Evolutionary conservation across 2,888 invertebrate genomes (phyloP).

Genomic region (Bimastos eiseni): DNA sequence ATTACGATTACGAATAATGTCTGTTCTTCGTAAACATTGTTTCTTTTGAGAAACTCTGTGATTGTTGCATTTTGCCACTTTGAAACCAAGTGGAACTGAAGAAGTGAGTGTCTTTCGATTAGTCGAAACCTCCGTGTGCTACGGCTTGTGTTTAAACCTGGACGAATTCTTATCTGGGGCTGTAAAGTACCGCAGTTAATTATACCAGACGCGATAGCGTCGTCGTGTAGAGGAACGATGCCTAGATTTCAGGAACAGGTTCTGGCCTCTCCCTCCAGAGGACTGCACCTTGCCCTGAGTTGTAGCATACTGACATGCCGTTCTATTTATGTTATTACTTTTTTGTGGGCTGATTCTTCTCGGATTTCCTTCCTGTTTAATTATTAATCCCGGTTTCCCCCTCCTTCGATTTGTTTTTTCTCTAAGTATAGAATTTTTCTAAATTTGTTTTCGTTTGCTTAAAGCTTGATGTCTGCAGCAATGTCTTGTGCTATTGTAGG

Average conservation of each 20-base stretch:
- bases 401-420: too few relatives aligned
- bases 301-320: not conserved
- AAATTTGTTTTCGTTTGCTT: too few relatives aligned
- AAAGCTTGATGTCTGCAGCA: too few relatives aligned
- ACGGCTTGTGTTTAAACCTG: not conserved
- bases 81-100: not conserved
- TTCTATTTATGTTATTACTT: not conserved
- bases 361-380: not conserved
- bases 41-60: not conserved
- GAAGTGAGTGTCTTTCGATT: not conserved
- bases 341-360: not conserved
- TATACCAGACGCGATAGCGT: not conserved
- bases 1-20: too few relatives aligned
- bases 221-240: not conserved
- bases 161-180: not conserved
- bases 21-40: not conserved
- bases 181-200: not conserved
- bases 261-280: not conserved
- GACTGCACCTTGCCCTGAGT: not conserved
- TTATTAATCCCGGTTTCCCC: too few relatives aligned
- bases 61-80: not conserved
- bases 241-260: not conserved
- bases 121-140: not conserved
- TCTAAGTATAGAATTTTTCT: too few relatives aligned
- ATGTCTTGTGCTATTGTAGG: too few relatives aligned